These are phyloP conservation scores for Portunus trituberculatus DNA, from an alignment of 1,140 invertebrate species.

Conservation along the genomic window DNA sequence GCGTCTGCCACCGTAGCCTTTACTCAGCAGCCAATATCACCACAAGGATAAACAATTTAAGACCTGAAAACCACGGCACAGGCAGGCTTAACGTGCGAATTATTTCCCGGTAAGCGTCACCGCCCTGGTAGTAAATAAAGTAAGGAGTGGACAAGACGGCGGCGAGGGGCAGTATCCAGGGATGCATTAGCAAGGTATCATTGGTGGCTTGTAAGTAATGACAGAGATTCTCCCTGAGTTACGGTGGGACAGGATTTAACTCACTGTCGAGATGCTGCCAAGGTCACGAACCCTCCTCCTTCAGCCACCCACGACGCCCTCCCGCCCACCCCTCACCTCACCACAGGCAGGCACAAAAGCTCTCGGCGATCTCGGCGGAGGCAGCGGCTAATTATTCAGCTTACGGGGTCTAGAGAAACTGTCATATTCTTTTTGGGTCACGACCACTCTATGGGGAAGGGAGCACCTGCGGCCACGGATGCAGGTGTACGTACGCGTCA, in stretches of 20 bases:
- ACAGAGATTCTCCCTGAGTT: constrained; percentile 58
- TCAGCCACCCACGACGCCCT: neutral
- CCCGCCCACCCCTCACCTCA: neutral
- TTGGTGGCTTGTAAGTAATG: constrained; percentile 65
- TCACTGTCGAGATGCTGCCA: constrained; percentile 15
- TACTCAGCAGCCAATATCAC: constrained; percentile 2
- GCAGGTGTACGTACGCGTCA: neutral
- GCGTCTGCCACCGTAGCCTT: neutral
- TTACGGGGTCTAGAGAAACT: neutral
- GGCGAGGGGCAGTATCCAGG: constrained; percentile 3
- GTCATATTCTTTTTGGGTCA: neutral
- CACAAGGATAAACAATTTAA: constrained; percentile 35
- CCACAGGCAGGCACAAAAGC: neutral
- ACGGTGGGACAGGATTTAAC: constrained; percentile 41
- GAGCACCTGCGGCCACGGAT: neutral
- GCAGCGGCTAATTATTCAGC: neutral
- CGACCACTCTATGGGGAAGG: neutral
- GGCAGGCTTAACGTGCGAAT: constrained; percentile 32
- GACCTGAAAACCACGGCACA: constrained; percentile 30
- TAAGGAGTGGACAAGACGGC: constrained; percentile 23
- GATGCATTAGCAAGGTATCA: constrained; percentile 41
- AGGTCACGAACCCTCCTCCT: neutral
- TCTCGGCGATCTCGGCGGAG: neutral
- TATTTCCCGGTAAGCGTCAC: constrained; percentile 33
- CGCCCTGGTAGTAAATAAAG: constrained; percentile 40